These are phyloP conservation scores for Marmota flaviventris DNA, from an alignment of 2,113 vertebrate species.

Conservation along the genomic window DNA sequence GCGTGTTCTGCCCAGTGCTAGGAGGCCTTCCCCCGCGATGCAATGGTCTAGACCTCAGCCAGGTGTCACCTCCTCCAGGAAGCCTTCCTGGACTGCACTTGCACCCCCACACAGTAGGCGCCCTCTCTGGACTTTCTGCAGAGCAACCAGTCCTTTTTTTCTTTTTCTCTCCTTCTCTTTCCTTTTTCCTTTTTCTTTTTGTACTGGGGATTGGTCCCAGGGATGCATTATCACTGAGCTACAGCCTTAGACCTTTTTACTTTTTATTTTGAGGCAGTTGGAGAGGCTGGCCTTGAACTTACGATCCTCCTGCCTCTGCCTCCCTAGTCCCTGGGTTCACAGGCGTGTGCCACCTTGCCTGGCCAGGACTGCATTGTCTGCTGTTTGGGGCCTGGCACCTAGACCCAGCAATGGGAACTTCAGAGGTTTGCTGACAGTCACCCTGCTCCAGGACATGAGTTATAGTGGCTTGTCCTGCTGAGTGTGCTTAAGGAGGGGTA, in stretches of 20 bases:
- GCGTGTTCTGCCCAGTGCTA: not conserved
- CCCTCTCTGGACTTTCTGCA: not conserved
- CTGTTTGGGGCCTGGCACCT: not conserved
- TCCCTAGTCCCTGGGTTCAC: not conserved
- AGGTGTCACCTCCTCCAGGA: conserved; percentile 35
- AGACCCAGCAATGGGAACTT: not conserved
- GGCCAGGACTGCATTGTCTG: not conserved
- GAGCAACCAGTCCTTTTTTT: not conserved
- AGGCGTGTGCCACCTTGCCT: not conserved
- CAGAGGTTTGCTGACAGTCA: not conserved
- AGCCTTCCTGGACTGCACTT: conserved; percentile 29
- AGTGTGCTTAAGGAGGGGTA: not conserved
- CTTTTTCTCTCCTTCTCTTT: too few species aligned
- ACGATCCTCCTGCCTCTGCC: not conserved
- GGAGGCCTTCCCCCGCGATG: not conserved
- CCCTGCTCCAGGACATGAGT: not conserved
- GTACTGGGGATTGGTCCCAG: not conserved
- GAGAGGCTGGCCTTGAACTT: not conserved
- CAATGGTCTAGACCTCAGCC: not conserved
- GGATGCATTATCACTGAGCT: not conserved
- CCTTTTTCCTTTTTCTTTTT: too few species aligned
- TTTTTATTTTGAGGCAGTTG: not conserved
- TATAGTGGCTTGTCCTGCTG: not conserved
- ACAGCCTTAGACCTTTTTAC: not conserved
- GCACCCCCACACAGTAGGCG: not conserved